Percentiles rank a stretch among this genome's conserved stretches.
These are phyloP conservation scores for Notechis scutatus DNA, from an alignment of 2,113 vertebrate species.

Conservation along the genomic window DNA sequence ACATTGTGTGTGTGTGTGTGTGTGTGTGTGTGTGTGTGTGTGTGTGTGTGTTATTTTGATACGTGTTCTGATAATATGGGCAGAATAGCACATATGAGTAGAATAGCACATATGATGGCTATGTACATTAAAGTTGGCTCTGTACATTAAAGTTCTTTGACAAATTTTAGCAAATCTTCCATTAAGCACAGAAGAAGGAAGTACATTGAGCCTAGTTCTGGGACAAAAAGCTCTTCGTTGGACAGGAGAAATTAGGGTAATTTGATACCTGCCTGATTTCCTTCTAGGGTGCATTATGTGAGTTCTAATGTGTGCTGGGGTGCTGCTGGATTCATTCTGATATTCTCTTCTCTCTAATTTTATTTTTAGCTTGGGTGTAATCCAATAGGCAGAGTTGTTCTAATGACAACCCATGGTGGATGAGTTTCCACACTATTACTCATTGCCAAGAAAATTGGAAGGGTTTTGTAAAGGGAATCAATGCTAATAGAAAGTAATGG, in stretches of 20 bases:
- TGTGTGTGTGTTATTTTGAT: background rate
- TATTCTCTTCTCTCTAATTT: background rate
- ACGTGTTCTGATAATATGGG: background rate
- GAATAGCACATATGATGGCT: background rate
- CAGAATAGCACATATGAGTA: background rate
- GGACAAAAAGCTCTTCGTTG: background rate
- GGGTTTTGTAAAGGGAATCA: background rate
- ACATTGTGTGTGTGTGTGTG: too few relatives aligned
- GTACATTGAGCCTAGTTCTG: background rate
- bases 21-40: too few relatives aligned
- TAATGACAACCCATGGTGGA: background rate
- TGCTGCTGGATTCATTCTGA: background rate
- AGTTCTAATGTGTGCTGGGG: background rate
- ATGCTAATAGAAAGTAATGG: background rate
- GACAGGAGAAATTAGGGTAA: background rate
- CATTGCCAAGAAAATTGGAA: background rate
- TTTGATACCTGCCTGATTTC: background rate
- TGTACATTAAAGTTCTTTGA: background rate
- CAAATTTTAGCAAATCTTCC: background rate
- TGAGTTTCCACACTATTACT: background rate
- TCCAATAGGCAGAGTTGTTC: background rate
- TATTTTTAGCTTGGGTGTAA: background rate
- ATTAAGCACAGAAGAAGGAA: background rate
- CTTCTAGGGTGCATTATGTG: background rate
- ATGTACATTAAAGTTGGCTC: background rate